A percentile compares a stretch with the other conserved stretches of the same genome.
Conservation (phyloP, 2,113 vertebrate genomes). For the Myrmophylax atrothorax region DNA sequence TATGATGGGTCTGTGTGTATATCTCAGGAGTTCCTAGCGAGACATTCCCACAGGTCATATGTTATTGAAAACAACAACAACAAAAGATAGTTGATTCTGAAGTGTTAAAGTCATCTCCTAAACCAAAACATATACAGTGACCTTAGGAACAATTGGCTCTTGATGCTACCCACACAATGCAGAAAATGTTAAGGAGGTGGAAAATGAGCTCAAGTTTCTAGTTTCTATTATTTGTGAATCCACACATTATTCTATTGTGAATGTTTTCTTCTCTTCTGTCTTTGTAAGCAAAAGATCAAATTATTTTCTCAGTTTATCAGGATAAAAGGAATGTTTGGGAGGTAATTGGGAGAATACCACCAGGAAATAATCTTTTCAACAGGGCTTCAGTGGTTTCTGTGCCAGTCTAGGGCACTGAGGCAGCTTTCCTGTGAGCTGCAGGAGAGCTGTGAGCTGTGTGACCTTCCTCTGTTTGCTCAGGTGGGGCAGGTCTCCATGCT, state of each 20-base stretch:
- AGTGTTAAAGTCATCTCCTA: background rate
- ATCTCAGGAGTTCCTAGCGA: background rate
- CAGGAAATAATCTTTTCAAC: background rate
- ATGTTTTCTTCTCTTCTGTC: background rate
- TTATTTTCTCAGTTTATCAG: background rate
- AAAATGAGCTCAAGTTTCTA: constrained; percentile 23
- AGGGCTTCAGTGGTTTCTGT: background rate
- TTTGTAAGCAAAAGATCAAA: background rate
- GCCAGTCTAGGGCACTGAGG: background rate
- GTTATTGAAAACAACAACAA: background rate
- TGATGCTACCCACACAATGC: background rate
- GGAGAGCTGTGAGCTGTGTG: background rate
- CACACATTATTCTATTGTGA: background rate
- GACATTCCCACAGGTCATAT: background rate
- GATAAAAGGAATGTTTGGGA: background rate
- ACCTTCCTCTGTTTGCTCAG: constrained; percentile 1
- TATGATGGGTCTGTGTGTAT: background rate
- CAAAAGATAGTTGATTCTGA: background rate
- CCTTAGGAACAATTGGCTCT: constrained; percentile 3
- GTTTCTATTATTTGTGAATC: constrained; percentile 15
- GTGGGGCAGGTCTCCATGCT: background rate
- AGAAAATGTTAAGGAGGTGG: constrained; percentile 48
- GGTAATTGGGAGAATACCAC: background rate
- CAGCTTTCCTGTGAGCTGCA: background rate
- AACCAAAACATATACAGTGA: background rate